Conservation (phyloP, 2,797 vertebrate genomes). For the Cossypha niveicapilla region DNA sequence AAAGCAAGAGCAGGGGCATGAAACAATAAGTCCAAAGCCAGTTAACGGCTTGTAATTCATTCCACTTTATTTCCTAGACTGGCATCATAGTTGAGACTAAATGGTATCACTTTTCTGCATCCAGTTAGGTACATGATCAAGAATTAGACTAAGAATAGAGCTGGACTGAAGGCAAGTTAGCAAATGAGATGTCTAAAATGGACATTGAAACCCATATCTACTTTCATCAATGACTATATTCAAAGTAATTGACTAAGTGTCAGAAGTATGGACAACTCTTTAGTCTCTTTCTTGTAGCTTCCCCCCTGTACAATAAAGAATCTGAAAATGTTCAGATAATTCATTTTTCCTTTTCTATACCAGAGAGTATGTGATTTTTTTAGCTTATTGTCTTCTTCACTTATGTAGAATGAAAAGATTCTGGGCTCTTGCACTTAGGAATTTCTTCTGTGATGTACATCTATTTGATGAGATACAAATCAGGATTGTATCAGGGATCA, state of each 20-base stretch:
- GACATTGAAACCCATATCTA: background rate
- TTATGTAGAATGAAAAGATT: background rate
- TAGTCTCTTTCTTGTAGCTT: background rate
- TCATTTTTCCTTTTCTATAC: background rate
- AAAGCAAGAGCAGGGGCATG: fast-evolving
- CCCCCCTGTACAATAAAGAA: background rate
- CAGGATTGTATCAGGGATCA: background rate
- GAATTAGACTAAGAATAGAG: background rate
- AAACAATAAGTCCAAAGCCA: background rate
- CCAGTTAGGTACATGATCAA: background rate
- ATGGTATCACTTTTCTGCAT: background rate
- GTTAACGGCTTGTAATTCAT: background rate
- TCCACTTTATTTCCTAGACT: background rate
- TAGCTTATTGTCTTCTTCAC: background rate
- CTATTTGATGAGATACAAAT: background rate
- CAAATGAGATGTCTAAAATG: background rate
- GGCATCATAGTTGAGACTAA: background rate
- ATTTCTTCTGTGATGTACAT: background rate
- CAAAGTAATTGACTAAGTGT: background rate
- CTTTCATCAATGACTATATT: background rate
- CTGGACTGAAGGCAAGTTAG: background rate
- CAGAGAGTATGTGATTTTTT: background rate
- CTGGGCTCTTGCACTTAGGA: background rate
- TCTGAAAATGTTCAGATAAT: background rate
- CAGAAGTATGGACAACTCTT: background rate